Percentiles rank a stretch among this genome's conserved stretches.
These are phyloP conservation scores for Atta texana DNA, from an alignment of 1,140 invertebrate species.

Conservation along the genomic window DNA sequence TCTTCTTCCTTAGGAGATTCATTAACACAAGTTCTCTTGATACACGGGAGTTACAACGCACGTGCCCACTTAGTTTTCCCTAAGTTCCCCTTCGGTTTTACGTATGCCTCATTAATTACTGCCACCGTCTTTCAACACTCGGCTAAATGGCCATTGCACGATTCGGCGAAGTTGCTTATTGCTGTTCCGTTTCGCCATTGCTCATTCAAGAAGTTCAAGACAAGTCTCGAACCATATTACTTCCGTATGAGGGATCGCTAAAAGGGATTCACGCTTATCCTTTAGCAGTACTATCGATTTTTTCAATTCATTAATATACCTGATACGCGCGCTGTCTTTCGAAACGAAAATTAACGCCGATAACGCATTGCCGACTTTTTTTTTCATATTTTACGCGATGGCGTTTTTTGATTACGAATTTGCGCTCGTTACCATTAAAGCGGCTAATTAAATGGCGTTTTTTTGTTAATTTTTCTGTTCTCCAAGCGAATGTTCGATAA, in stretches of 20 bases:
- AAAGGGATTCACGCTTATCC: conserved; percentile 54
- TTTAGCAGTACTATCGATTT: conserved; percentile 36
- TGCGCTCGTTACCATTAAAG: conserved; percentile 29
- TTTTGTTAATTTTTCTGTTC: conserved; percentile 26
- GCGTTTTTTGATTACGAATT: conserved; percentile 19
- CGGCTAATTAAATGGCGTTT: conserved; percentile 46
- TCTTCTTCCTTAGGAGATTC: conserved; percentile 21
- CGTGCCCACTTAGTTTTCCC: conserved; percentile 44
- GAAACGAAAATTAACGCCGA: conserved; percentile 53
- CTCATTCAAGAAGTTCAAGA: conserved; percentile 53
- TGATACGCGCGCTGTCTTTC: conserved; percentile 25
- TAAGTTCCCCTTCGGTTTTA: conserved; percentile 46
- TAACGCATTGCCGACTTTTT: conserved; percentile 46
- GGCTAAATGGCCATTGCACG: conserved; percentile 30
- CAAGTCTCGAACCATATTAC: conserved; percentile 63
- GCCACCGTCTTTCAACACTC: conserved; percentile 34
- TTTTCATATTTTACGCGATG: conserved; percentile 23
- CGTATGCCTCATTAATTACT: conserved; percentile 60
- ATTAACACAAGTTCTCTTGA: conserved; percentile 36
- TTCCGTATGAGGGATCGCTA: conserved; percentile 60
- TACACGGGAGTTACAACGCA: conserved; percentile 29
- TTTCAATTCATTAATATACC: conserved; percentile 55
- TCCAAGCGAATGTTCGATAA: conserved; percentile 27
- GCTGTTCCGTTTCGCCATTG: conserved; percentile 14
- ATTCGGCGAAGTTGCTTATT: conserved; percentile 56